Percentiles rank a stretch among this genome's conserved stretches.
Conservation (phyloP, 2,113 vertebrate species). For the Phrynocephalus versicolor region DNA sequence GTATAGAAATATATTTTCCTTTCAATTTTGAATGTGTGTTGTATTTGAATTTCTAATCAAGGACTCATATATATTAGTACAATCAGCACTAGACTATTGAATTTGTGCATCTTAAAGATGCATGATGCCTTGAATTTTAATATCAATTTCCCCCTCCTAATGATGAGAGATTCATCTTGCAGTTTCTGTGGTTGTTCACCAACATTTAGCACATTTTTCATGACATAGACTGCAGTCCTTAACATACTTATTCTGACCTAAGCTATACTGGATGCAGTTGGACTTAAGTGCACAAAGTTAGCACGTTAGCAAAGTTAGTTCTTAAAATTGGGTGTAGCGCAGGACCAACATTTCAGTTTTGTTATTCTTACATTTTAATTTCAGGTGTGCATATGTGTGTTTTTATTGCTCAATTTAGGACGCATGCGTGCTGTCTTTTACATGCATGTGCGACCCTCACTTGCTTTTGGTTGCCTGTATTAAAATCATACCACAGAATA, state of each 20-base stretch:
- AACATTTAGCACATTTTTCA: slow-evolving; percentile 44
- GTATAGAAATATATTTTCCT: not conserved
- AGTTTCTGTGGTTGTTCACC: slow-evolving; percentile 23
- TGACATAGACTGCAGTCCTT: slow-evolving; percentile 17
- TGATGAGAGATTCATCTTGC: too few relatives aligned
- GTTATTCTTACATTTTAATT: not conserved
- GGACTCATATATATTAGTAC: slow-evolving; percentile 26
- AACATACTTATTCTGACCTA: not conserved
- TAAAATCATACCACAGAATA: not conserved
- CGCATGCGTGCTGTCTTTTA: not conserved
- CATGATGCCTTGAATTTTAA: slow-evolving; percentile 72
- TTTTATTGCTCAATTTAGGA: slow-evolving; percentile 27
- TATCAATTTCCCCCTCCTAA: slow-evolving; percentile 55
- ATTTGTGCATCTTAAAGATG: slow-evolving; percentile 82
- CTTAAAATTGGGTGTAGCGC: not conserved
- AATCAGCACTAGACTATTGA: slow-evolving; percentile 38
- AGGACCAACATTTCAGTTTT: not conserved
- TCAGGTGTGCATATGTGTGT: slow-evolving; percentile 14
- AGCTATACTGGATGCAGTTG: not conserved
- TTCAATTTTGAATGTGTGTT: slow-evolving; percentile 22
- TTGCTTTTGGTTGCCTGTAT: not conserved
- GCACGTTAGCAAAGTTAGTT: too few relatives aligned
- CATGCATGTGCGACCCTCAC: not conserved
- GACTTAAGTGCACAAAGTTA: not conserved
- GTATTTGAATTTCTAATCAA: slow-evolving; percentile 54